A percentile compares a stretch with the other conserved stretches of the same genome.
Conservation (phyloP, 2,113 vertebrate species). For the Silurus glanis region DNA sequence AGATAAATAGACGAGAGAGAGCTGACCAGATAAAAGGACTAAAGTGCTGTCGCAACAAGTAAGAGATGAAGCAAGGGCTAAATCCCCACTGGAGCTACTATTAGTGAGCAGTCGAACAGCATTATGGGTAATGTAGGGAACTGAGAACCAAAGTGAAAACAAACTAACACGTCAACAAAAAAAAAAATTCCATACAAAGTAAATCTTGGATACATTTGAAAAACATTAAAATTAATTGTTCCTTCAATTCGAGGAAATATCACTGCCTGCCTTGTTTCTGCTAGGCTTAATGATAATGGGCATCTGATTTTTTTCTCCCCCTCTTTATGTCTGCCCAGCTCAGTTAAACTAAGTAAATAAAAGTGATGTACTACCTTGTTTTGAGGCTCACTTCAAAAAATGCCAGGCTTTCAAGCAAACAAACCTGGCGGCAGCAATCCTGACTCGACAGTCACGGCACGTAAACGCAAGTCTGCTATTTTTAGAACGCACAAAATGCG, state of each 20-base stretch:
- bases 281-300: neutral
- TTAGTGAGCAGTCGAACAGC: neutral
- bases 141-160: neutral
- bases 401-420: constrained; percentile 40
- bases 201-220: neutral
- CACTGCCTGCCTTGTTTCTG: neutral
- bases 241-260: neutral
- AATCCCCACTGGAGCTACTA: too few relatives aligned
- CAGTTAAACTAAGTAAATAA: constrained; percentile 18
- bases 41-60: too few relatives aligned
- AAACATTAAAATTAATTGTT: neutral
- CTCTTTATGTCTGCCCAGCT: constrained; percentile 1
- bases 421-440: constrained; percentile 32
- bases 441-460: constrained; percentile 22
- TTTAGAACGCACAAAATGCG: constrained; percentile 41
- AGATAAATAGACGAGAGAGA: too few relatives aligned
- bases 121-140: neutral
- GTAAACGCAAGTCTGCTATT: constrained; percentile 37
- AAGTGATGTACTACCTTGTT: constrained; percentile 7
- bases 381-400: constrained; percentile 21
- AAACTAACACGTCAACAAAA: neutral
- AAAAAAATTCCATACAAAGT: neutral
- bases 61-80: too few relatives aligned
- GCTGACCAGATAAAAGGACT: too few relatives aligned
- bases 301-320: neutral